A percentile compares a stretch with the other conserved stretches of the same genome.
Conservation (phyloP, 2,888 invertebrate genomes). For the Choristoneura rosaceana region DNA sequence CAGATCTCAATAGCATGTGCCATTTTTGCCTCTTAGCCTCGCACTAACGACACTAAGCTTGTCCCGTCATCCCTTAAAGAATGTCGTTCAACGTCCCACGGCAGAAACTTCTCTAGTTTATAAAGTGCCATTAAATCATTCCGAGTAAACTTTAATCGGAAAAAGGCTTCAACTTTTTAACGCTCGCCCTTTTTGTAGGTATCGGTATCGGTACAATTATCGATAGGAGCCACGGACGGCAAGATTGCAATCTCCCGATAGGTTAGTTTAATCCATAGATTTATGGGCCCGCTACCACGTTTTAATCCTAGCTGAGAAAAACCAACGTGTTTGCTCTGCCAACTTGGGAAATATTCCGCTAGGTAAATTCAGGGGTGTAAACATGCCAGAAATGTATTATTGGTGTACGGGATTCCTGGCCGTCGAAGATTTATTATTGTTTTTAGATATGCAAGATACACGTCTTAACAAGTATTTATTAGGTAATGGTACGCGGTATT, state of each 20-base stretch:
- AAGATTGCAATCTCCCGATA: conserved; percentile 78
- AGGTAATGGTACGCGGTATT: no score
- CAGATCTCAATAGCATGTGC: background rate
- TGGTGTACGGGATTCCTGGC: conserved; percentile 16
- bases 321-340: conserved; percentile 49
- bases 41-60: conserved; percentile 1
- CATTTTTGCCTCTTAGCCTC: conserved; percentile 4
- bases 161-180: conserved; percentile 38
- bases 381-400: conserved; percentile 35
- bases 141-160: conserved; percentile 37
- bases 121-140: conserved; percentile 40
- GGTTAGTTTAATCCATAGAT: conserved; percentile 80
- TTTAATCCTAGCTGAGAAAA: conserved; percentile 74
- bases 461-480: background rate
- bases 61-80: conserved; percentile 16
- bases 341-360: conserved; percentile 38
- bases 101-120: conserved; percentile 19
- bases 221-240: conserved; percentile 68
- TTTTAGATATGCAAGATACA: background rate
- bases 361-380: conserved; percentile 38
- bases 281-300: conserved; percentile 74
- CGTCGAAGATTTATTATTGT: conserved; percentile 14
- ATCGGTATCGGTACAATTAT: conserved; percentile 79
- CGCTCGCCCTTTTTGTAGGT: conserved; percentile 58
- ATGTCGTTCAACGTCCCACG: conserved; percentile 26